Conservation (phyloP, 37 sponge, comb jelly and placozoan genomes). For the Axinella damicornis region DNA sequence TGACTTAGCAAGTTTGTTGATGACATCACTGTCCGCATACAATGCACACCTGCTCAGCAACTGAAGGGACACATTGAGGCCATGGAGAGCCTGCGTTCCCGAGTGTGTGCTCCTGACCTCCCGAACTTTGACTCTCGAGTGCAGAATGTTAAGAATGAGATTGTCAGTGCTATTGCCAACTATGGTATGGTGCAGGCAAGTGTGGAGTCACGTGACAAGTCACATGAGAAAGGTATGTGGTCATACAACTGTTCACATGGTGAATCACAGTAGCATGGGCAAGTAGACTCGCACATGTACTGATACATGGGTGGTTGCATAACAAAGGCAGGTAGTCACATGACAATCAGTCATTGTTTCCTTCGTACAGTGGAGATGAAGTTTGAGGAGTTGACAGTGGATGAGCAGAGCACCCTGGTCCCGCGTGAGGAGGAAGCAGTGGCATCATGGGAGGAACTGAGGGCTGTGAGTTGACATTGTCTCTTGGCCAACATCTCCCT, state of each 20-base stretch:
- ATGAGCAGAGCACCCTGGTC: conserved; percentile 48
- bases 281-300: too few relatives aligned
- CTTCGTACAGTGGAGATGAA: neutral
- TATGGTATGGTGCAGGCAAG: conserved; percentile 7
- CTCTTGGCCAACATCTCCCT: neutral
- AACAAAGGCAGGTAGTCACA: too few relatives aligned
- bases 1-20: neutral
- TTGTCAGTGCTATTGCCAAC: conserved; percentile 47
- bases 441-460: conserved; percentile 63
- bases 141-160: conserved; percentile 9
- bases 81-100: conserved; percentile 62
- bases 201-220: too few relatives aligned
- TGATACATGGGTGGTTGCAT: too few relatives aligned
- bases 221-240: too few relatives aligned
- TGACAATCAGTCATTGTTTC: too few relatives aligned
- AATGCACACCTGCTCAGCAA: conserved; percentile 33
- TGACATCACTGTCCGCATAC: too few relatives aligned
- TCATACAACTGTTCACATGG: too few relatives aligned
- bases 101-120: conserved; percentile 42
- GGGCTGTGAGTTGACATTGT: neutral
- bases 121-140: conserved; percentile 25
- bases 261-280: too few relatives aligned
- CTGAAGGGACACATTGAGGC: conserved; percentile 64
- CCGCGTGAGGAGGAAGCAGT: conserved; percentile 41
- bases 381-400: conserved; percentile 49